Evolutionary conservation across 92 coral and sea anemone genomes (phyloP), one percentile per base, ranked within the genome.

Genomic region (Siderastrea siderea): DNA sequence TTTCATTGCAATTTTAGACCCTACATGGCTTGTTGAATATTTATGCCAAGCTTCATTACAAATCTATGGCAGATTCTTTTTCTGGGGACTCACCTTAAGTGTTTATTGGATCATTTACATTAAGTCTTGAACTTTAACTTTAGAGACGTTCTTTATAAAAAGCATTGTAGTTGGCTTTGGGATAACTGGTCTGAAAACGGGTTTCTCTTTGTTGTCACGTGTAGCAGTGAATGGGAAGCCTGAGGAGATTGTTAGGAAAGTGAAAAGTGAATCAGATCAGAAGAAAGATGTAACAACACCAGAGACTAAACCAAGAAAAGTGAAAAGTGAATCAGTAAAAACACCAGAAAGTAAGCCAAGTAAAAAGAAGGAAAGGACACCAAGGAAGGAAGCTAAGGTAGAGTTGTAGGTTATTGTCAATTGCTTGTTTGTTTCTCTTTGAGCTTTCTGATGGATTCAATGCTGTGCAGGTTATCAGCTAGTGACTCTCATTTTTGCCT

Each of bases 211-310:
- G 2, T 53, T 53, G 10, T 53, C 5, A 10, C 57, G 10, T 53
- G 69, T 59, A 44, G 3, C 60, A 93, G 95, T 93, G 45, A 93
- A 93, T 82, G 95, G 95, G 53, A 83, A 93, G 50, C 72, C 78
- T 65, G 92, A 74, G 19, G 83, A 68, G 13, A 67, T 58, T 10
- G 82, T 84, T 44, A 57, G 61, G 16, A 84, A 74, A 65, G 82
- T 61, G 43, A 52, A 50, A 54, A 73, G 72, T 64, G 81, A 80
- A 17, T 83, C 65, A 74, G 68, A 57, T 1, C 71, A 55, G 13
- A 54, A 44, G 14, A 54, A 81, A 50, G 73, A 51, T 5, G 17
- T 55, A 1, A 60, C 58, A 52, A 79, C 73, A 65, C 73, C 82
- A 62, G 84, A 77, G 47, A 26, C 0, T 26, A 26, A 26, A 26